phyloP scores from a whole-genome alignment of 2,888 invertebrate species.

The Chrysolina americana region DNA sequence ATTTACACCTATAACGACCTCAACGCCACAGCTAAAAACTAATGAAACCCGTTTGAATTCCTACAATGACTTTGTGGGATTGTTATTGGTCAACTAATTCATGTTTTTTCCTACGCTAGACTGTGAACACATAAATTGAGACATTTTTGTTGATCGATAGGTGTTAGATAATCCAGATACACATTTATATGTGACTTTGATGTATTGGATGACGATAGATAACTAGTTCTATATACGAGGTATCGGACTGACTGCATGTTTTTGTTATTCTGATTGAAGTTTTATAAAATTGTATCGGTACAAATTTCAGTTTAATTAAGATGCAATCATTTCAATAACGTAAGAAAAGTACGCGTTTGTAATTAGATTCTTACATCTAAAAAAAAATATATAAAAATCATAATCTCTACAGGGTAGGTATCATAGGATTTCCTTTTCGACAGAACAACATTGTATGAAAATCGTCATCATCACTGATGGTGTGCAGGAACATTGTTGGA shows the following conservation, averaged over 20 bases:
- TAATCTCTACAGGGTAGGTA: too few species aligned
- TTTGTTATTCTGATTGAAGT: too few species aligned
- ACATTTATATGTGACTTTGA: constrained; percentile 22
- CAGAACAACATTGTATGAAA: too few species aligned
- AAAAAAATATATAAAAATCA: too few species aligned
- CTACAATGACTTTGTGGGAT: constrained; percentile 45
- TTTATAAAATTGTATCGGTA: too few species aligned
- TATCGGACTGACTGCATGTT: background rate
- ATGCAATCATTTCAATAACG: too few species aligned
- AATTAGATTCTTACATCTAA: too few species aligned
- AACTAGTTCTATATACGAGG: background rate
- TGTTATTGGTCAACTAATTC: constrained; percentile 46
- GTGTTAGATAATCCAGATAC: constrained; percentile 2
- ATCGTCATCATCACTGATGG: too few species aligned
- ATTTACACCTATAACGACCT: constrained; percentile 49
- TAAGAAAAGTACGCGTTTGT: too few species aligned
- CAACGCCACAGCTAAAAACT: constrained; percentile 39
- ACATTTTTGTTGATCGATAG: constrained; percentile 23
- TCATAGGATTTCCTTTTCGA: too few species aligned
- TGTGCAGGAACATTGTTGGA: too few species aligned
- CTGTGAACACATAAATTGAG: constrained; percentile 10
- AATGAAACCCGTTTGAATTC: constrained; percentile 50
- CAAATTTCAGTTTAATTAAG: too few species aligned
- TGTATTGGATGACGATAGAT: constrained; percentile 7
- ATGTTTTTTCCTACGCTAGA: constrained; percentile 41